Conservation (phyloP, 1,140 invertebrate genomes). For the Ooceraea biroi region DNA sequence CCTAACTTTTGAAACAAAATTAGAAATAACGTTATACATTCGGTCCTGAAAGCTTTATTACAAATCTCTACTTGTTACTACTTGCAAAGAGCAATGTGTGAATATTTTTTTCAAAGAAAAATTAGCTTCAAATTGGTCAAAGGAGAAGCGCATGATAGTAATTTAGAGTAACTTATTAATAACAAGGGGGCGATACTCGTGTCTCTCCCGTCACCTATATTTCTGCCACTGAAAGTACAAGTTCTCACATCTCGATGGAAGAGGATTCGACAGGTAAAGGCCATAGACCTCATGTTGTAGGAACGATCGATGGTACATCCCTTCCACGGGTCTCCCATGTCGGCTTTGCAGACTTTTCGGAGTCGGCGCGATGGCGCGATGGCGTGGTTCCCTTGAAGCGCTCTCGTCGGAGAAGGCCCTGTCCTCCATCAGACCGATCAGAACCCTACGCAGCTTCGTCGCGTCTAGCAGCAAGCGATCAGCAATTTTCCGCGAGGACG, state of each 20-base stretch:
- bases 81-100: background rate
- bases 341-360: slow-evolving; percentile 74
- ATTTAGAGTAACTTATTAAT: background rate
- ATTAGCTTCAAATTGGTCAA: slow-evolving; percentile 21
- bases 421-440: slow-evolving; percentile 67
- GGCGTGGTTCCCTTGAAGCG: slow-evolving; percentile 73
- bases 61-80: background rate
- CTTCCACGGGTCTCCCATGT: slow-evolving; percentile 51
- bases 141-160: background rate
- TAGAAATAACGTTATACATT: background rate
- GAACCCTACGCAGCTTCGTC: slow-evolving; percentile 70
- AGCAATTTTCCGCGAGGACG: slow-evolving; percentile 16
- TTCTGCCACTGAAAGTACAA: slow-evolving; percentile 35
- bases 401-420: slow-evolving; percentile 72
- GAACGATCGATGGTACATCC: slow-evolving; percentile 74
- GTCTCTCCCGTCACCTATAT: slow-evolving; percentile 17
- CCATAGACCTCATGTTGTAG: slow-evolving; percentile 63
- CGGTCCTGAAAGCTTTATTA: background rate
- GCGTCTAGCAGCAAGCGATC: slow-evolving; percentile 7
- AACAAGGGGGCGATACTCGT: slow-evolving; percentile 4
- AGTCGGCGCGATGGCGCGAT: slow-evolving; percentile 79
- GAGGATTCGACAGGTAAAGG: slow-evolving; percentile 54
- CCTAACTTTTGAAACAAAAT: background rate
- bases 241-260: background rate
- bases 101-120: background rate